Evolutionary conservation across 2,888 invertebrate species (phyloP).

Genomic region (Xanthia icteritia): DNA sequence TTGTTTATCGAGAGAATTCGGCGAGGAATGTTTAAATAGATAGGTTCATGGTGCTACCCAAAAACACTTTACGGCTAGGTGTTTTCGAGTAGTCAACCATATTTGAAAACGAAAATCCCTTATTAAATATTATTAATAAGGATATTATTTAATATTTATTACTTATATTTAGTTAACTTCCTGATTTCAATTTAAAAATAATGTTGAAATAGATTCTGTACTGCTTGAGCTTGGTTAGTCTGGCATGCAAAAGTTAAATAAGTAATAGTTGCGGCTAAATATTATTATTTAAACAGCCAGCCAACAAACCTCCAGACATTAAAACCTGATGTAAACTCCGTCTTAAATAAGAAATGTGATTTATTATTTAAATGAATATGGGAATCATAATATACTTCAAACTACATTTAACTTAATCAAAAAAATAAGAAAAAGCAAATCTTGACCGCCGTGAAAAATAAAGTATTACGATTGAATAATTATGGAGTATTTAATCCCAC

Average conservation of each 20-base stretch:
- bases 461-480: not conserved
- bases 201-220: not conserved
- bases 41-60: not conserved
- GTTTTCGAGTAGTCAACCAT: no score
- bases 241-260: not conserved
- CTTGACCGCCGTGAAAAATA: not conserved
- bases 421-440: not conserved
- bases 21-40: conserved; percentile 13
- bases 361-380: not conserved
- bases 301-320: not conserved
- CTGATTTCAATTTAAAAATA: not conserved
- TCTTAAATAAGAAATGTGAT: not conserved
- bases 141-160: no score
- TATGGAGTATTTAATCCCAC: not conserved
- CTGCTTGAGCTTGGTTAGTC: not conserved
- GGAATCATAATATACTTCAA: not conserved
- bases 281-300: not conserved
- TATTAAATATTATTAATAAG: no score
- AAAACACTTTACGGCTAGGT: not conserved
- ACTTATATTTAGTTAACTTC: not conserved
- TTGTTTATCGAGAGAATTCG: conserved; percentile 42
- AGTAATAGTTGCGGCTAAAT: conserved; percentile 2
- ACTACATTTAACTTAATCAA: not conserved
- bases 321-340: not conserved
- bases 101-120: not conserved